Conservation (phyloP, 2,113 vertebrate genomes). For the Sylvilagus bachmani region DNA sequence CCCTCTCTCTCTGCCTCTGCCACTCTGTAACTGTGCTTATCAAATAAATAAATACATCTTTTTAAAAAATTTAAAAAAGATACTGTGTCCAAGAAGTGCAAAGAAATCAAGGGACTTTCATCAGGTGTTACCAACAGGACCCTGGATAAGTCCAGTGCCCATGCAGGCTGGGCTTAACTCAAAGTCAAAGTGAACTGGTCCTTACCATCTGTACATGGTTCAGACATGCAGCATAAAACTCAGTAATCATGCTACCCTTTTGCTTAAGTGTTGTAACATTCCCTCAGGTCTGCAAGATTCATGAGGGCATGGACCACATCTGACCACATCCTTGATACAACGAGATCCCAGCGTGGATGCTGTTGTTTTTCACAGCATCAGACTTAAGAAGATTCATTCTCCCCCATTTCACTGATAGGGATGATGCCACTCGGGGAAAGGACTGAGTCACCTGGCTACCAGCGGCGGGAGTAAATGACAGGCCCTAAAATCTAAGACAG, state of each 20-base stretch:
- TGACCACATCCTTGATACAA: background rate
- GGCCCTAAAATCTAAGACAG: background rate
- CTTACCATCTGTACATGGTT: conserved; percentile 1
- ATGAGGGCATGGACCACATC: background rate
- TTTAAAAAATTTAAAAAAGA: too few species aligned
- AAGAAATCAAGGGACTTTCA: background rate
- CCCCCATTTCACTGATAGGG: background rate
- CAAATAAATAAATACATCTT: too few species aligned
- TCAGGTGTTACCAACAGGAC: background rate
- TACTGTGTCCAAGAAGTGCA: background rate
- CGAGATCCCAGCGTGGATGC: background rate
- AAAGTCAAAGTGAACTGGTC: conserved; percentile 6
- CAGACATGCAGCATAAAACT: background rate
- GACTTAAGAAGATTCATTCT: background rate
- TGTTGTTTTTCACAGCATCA: background rate
- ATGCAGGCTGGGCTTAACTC: background rate
- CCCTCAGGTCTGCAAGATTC: background rate
- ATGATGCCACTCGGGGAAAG: background rate
- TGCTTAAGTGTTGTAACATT: background rate
- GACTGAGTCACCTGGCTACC: background rate
- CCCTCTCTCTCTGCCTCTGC: too few species aligned
- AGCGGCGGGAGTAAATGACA: background rate
- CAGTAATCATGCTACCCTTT: background rate
- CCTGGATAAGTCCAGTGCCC: background rate
- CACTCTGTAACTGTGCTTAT: background rate